A percentile compares a stretch with the other conserved stretches of the same genome.
These are phyloP conservation scores for Cherax destructor DNA, from an alignment of 1,140 invertebrate species.

Conservation along the genomic window DNA sequence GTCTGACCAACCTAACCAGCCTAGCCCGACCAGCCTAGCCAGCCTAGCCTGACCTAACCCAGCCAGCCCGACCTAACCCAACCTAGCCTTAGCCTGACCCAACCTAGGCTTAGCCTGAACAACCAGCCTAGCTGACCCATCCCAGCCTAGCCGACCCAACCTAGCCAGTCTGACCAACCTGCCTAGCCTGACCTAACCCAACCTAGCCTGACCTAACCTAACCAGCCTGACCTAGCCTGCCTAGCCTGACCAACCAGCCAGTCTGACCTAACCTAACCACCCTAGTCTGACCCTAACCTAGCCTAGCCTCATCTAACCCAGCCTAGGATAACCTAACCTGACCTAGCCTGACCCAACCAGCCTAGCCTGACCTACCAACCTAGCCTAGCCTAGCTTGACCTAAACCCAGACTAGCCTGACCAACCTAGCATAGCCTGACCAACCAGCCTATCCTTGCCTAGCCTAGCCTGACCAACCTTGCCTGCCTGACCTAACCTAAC, in stretches of 20 bases:
- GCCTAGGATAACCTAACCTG: neutral
- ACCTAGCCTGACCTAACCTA: neutral
- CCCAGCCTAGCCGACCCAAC: neutral
- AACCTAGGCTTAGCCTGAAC: neutral
- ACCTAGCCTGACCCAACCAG: neutral
- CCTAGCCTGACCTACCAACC: neutral
- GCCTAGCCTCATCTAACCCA: too few species aligned
- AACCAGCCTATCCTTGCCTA: neutral
- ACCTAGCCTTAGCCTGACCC: slow-evolving; percentile 7
- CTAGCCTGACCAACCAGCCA: neutral
- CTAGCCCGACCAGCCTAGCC: neutral
- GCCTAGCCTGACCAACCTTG: neutral
- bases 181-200: neutral
- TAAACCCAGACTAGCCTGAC: neutral
- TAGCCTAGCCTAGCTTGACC: neutral
- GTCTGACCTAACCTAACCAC: neutral
- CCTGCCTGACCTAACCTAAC: neutral
- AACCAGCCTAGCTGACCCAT: neutral
- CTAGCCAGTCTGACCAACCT: neutral
- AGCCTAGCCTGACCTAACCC: neutral
- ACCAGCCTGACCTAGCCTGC: neutral
- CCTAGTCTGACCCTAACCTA: too few species aligned
- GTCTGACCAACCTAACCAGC: neutral
- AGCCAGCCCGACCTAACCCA: slow-evolving; percentile 26
- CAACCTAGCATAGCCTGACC: too few species aligned